Evolutionary conservation across 2,113 vertebrate genomes (phyloP).

Genomic region (Abramis brama): DNA sequence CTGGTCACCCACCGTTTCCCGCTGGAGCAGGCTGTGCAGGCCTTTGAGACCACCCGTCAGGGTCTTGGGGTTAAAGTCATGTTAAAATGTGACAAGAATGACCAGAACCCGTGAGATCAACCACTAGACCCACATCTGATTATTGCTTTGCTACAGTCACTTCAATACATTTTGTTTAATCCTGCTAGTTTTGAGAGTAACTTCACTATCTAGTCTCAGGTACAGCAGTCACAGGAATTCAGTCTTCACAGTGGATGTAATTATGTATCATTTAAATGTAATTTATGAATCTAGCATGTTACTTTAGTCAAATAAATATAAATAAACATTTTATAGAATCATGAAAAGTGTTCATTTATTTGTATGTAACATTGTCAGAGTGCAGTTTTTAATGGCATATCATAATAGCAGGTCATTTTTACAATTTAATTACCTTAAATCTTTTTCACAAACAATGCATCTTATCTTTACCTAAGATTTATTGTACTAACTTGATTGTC

Average conservation of each 20-base stretch:
- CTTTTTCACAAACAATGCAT: background rate
- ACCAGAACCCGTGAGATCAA: conserved; percentile 83
- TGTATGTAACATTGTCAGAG: background rate
- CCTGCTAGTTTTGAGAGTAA: background rate
- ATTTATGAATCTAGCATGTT: background rate
- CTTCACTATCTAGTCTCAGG: background rate
- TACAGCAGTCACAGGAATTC: background rate
- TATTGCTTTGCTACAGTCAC: background rate
- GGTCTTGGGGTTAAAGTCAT: conserved; percentile 92
- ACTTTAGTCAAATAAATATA: background rate
- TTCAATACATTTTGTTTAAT: background rate
- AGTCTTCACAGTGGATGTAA: background rate
- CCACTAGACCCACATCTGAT: background rate
- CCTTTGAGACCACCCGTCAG: conserved; percentile 88
- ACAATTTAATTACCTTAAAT: background rate
- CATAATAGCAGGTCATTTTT: background rate
- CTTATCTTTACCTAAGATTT: background rate
- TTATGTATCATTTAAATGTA: background rate
- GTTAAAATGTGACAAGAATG: conserved; percentile 90
- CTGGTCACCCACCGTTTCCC: conserved; percentile 95
- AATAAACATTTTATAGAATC: background rate
- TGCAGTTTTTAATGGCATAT: background rate
- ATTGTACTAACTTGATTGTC: background rate
- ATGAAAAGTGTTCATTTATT: background rate
- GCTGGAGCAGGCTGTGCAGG: conserved; percentile 89